Base-by-base conservation (phyloP, 92 coral and sea anemone genomes). In the Anthopleura xanthogrammica region DNA sequence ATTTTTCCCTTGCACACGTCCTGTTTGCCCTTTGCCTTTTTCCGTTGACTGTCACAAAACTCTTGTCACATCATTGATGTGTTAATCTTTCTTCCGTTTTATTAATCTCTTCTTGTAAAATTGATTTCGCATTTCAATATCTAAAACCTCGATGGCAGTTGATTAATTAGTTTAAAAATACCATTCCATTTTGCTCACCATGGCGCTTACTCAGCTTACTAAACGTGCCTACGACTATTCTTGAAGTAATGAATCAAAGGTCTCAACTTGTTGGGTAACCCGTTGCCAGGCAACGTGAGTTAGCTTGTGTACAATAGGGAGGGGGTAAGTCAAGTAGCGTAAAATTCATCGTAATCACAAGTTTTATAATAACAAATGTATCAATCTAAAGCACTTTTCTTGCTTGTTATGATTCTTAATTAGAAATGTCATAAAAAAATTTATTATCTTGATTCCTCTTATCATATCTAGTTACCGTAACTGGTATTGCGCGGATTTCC, bases 21-120 rank as follows among this genome's bases (percentile, higher is more conserved):
- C 58, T 54, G 58, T 54, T 54, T 54, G 58, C 58, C 58, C 58
- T 54, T 54, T 54, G 58, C 39, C 36, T 62, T 62, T 29, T 62
- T 20, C 36, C 80, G 20, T 50, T 16, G 23, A 13, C 39, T 79
- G 71, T 56, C 22, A 16, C 16, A 79, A 29, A 42, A 54, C 40
- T 16, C 52, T 22, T 41, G 71, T 42, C 57, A 42, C 52, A 13
- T 29, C 36, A 58, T 17, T 79, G 71, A 56, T 79, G 71, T 79
- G 82, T 19, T 79, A 79, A 57, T 79, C 70, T 77, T 77, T 3
- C 60, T 77, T 77, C 19, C 65, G 41, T 77, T 77, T 22, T 20
- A 48, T 55, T 77, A 77, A 79, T 79, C 82, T 58, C 70, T 29
- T 10, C 17, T 62, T 41, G 72, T 17, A 79, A 29, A 79, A 46